A percentile compares a stretch with the other conserved stretches of the same genome.
These are phyloP conservation scores for Ectemnius lituratus DNA, from an alignment of 2,888 invertebrate species.

Conservation along the genomic window DNA sequence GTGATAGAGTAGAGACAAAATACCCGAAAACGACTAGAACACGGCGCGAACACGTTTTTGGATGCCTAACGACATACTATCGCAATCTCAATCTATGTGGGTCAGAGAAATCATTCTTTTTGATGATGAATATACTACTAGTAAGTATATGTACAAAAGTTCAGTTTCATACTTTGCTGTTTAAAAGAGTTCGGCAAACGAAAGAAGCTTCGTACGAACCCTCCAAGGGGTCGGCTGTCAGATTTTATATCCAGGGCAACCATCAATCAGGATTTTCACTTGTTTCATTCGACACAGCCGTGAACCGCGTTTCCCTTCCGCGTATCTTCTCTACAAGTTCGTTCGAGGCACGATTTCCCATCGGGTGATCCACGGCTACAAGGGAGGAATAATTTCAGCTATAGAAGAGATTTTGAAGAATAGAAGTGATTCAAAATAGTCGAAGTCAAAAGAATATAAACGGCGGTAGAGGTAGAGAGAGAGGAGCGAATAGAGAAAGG, in stretches of 20 bases:
- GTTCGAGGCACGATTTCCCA: constrained; percentile 22
- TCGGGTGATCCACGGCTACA: constrained; percentile 22
- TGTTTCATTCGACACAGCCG: constrained; percentile 35
- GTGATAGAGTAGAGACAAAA: too few relatives aligned
- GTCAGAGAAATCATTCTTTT: too few relatives aligned
- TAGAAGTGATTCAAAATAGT: background rate
- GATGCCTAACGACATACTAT: too few relatives aligned
- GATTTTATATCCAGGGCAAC: constrained; percentile 46
- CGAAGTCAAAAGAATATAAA: constrained; percentile 13
- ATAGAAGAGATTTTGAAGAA: background rate
- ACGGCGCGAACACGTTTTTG: too few relatives aligned
- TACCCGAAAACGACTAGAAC: too few relatives aligned
- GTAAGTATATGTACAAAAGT: too few relatives aligned
- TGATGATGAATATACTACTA: too few relatives aligned
- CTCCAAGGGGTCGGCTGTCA: constrained; percentile 30
- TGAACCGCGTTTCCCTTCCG: constrained; percentile 13
- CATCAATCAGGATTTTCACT: constrained; percentile 29
- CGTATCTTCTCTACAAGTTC: constrained; percentile 22
- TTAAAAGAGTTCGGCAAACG: too few relatives aligned
- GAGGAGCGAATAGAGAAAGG: background rate
- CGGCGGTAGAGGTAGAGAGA: constrained; percentile 18
- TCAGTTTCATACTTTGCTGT: too few relatives aligned
- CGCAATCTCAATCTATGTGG: too few relatives aligned
- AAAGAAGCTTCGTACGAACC: too few relatives aligned
- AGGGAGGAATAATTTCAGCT: background rate